phyloP scores from a whole-genome alignment of 2,113 vertebrate genomes.

The Eurypyga helias region DNA sequence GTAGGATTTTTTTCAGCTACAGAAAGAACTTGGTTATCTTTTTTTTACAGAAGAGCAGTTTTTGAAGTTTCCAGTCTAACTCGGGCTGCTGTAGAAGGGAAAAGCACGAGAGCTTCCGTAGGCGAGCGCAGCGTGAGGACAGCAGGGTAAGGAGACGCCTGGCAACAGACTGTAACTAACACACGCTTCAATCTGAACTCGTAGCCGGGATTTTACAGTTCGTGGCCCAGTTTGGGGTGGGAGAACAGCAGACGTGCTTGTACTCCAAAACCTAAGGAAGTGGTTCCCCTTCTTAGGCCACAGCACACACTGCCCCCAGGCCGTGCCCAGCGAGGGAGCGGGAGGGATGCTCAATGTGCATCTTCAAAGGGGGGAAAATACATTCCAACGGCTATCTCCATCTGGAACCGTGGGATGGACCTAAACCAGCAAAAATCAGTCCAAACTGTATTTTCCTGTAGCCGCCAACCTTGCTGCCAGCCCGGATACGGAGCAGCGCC shows the following conservation, averaged over 20 bases:
- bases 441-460: neutral
- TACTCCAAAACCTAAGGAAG: neutral
- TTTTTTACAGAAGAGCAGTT: conserved; percentile 40
- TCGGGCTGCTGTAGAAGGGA: neutral
- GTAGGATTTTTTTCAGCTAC: conserved; percentile 1
- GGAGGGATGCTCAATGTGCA: neutral
- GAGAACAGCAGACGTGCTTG: neutral
- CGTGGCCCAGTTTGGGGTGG: neutral
- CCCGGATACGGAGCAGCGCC: neutral
- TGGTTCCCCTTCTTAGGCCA: neutral
- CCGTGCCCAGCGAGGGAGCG: neutral
- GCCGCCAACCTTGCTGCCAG: neutral
- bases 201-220: neutral
- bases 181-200: neutral
- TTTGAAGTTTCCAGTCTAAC: neutral
- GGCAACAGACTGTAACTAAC: neutral
- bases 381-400: neutral
- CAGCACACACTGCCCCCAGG: no score
- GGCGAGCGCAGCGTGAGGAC: neutral
- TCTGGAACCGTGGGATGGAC: neutral
- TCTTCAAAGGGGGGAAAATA: neutral
- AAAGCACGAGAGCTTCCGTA: neutral
- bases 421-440: neutral
- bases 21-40: neutral
- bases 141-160: neutral